Evolutionary conservation across 2,888 invertebrate genomes (phyloP).

Genomic region (Diploptera punctata): DNA sequence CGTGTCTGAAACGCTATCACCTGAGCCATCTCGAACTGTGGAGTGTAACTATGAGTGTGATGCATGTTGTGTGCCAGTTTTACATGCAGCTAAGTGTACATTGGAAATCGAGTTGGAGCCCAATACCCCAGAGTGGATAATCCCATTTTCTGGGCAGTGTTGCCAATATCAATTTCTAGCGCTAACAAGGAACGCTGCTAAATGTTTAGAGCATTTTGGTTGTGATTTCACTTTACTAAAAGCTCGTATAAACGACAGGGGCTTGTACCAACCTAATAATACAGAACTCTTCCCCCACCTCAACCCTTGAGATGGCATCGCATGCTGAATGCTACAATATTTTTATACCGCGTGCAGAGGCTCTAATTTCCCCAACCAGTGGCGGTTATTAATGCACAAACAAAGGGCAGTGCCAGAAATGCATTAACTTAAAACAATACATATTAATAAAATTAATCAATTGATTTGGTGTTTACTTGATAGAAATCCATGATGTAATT

Average conservation of each 20-base stretch:
- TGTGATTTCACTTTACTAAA: constrained; percentile 19
- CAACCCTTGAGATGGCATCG: not conserved
- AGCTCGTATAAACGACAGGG: not conserved
- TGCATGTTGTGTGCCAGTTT: not conserved
- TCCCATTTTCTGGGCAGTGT: not conserved
- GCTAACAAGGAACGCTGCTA: not conserved
- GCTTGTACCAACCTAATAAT: constrained; percentile 4
- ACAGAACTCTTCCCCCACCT: not conserved
- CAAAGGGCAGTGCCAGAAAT: too few species aligned
- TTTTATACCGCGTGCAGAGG: not conserved
- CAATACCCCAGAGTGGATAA: not conserved
- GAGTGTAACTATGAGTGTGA: too few species aligned
- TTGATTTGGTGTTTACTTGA: too few species aligned
- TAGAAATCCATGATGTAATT: too few species aligned
- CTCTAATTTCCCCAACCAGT: not conserved
- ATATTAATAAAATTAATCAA: too few species aligned
- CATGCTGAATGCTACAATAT: constrained; percentile 7
- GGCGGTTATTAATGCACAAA: too few species aligned
- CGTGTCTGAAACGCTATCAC: too few species aligned
- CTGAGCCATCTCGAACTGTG: too few species aligned
- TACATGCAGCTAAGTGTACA: not conserved
- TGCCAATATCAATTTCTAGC: not conserved
- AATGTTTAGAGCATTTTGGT: constrained; percentile 11
- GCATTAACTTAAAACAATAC: too few species aligned
- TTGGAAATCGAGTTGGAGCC: not conserved